Evolutionary conservation across 2,797 vertebrate genomes (phyloP).

Genomic region (Harpagifer antarcticus): DNA sequence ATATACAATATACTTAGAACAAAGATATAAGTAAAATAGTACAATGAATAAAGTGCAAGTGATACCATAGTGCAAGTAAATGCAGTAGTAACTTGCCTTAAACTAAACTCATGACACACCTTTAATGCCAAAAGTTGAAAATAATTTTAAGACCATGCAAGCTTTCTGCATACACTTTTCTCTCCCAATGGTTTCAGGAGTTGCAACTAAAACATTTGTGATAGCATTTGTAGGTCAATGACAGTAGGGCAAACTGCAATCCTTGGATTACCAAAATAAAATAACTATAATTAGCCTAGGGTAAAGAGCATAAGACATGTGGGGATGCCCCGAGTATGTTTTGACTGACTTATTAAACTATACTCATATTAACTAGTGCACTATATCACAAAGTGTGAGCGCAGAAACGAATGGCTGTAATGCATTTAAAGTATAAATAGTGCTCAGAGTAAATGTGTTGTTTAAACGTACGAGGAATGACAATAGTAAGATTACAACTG

Average conservation of each 20-base stretch:
- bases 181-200: background rate
- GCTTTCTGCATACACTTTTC: background rate
- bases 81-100: background rate
- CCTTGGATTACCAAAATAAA: slow-evolving; percentile 61
- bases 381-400: background rate
- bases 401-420: no score
- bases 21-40: no score
- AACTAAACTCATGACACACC: background rate
- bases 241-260: slow-evolving; percentile 37
- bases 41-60: no score
- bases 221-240: background rate
- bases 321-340: background rate
- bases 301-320: background rate
- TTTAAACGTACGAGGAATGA: background rate
- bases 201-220: background rate
- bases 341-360: background rate
- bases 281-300: slow-evolving; percentile 31
- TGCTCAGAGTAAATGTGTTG: background rate
- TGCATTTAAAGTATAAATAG: fast-evolving
- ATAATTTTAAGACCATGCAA: background rate
- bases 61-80: no score
- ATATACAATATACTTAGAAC: no score
- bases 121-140: background rate
- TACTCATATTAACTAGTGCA: background rate
- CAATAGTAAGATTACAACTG: background rate